Conservation (phyloP, 2,113 vertebrate genomes). For the Neogale vison region DNA sequence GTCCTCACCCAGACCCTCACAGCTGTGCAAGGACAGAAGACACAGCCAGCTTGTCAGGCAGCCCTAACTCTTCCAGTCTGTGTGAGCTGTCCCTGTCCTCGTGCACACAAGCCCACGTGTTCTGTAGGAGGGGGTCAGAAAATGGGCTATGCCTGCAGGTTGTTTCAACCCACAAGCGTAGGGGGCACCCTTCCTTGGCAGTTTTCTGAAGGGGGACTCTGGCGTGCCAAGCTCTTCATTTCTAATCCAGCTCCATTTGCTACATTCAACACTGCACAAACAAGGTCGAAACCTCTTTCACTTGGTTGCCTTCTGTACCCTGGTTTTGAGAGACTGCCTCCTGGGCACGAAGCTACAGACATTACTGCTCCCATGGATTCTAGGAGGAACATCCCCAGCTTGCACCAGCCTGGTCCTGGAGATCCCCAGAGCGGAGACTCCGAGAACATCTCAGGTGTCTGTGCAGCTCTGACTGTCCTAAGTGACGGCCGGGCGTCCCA, state of each 20-base stretch:
- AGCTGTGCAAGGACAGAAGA: neutral
- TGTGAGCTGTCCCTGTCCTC: neutral
- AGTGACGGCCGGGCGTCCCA: neutral
- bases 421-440: neutral
- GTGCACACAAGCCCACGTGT: neutral
- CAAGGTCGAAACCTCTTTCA: neutral
- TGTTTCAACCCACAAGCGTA: neutral
- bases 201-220: neutral
- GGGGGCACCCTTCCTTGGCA: neutral
- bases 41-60: neutral
- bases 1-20: neutral
- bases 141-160: neutral
- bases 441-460: neutral
- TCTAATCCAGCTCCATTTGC: neutral
- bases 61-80: neutral
- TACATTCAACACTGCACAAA: neutral
- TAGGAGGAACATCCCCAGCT: neutral
- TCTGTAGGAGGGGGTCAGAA: neutral
- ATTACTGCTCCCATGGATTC: neutral
- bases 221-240: neutral
- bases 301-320: neutral
- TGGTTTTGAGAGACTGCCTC: constrained; percentile 17
- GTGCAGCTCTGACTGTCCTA: neutral
- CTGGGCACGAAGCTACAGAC: neutral
- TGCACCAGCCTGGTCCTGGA: neutral